phyloP scores from a whole-genome alignment of 1,140 invertebrate genomes.

The Nephila pilipes region DNA sequence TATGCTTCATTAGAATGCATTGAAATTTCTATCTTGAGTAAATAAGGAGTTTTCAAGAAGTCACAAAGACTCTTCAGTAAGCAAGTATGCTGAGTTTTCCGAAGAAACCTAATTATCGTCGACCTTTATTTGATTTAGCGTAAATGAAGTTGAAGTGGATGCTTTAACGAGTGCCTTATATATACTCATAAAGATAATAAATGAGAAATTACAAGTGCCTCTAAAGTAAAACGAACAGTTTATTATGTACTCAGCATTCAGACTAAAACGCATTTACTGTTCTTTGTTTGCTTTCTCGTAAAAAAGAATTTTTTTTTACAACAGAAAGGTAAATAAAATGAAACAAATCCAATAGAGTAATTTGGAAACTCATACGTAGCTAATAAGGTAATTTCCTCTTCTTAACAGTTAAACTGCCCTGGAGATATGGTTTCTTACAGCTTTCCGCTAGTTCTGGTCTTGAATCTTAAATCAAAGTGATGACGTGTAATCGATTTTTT shows the following conservation, averaged over 20 bases:
- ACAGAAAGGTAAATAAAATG: neutral
- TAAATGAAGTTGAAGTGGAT: neutral
- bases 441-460: no score
- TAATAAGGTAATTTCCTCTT: neutral
- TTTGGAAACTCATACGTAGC: neutral
- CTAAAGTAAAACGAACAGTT: neutral
- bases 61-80: neutral
- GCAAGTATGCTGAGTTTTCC: neutral
- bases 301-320: neutral
- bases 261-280: neutral
- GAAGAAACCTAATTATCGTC: conserved; percentile 14
- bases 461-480: no score
- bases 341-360: neutral
- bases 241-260: neutral
- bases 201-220: neutral
- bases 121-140: neutral
- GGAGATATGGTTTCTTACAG: neutral
- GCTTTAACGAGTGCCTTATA: neutral
- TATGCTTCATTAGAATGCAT: neutral
- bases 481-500: no score
- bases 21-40: neutral
- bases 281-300: neutral
- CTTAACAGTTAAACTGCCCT: neutral
- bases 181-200: conserved; percentile 1
- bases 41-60: conserved; percentile 10